phyloP scores from a whole-genome alignment of 2,113 vertebrate genomes.

The Alaudala cheleensis region DNA sequence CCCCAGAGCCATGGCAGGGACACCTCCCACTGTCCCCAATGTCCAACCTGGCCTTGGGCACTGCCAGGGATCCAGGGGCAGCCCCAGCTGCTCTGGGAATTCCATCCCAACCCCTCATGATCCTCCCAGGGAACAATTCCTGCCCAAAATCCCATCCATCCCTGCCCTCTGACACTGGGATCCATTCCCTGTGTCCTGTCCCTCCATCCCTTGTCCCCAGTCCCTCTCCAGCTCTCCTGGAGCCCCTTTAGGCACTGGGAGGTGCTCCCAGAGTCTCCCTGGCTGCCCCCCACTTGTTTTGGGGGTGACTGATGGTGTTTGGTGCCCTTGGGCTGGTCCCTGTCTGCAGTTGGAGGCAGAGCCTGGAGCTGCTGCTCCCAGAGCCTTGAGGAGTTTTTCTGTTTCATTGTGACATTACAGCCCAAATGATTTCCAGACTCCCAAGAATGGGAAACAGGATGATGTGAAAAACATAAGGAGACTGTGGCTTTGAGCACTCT shows the following conservation, averaged over 20 bases:
- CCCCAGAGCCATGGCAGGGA: neutral
- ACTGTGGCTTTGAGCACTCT: neutral
- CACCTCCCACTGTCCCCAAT: neutral
- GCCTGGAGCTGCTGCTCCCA: neutral
- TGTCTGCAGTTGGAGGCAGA: neutral
- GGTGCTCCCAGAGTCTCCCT: neutral
- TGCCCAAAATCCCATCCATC: rapidly evolving
- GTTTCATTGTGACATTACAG: neutral
- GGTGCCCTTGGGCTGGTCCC: neutral
- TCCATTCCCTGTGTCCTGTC: neutral
- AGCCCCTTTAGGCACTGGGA: rapidly evolving
- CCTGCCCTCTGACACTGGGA: neutral
- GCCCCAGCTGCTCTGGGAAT: neutral
- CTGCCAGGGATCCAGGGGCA: neutral
- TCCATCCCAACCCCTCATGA: neutral
- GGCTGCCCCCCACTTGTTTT: neutral
- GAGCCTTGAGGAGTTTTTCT: neutral
- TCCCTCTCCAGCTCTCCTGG: neutral
- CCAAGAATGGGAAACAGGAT: neutral
- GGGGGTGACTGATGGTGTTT: neutral
- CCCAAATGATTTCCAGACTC: constrained; percentile 41
- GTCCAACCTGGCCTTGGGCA: neutral
- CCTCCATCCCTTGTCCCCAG: neutral
- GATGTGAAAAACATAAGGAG: constrained; percentile 44
- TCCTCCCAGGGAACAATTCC: neutral